phyloP scores from a whole-genome alignment of 2,113 vertebrate genomes.

The Macrotis lagotis region DNA sequence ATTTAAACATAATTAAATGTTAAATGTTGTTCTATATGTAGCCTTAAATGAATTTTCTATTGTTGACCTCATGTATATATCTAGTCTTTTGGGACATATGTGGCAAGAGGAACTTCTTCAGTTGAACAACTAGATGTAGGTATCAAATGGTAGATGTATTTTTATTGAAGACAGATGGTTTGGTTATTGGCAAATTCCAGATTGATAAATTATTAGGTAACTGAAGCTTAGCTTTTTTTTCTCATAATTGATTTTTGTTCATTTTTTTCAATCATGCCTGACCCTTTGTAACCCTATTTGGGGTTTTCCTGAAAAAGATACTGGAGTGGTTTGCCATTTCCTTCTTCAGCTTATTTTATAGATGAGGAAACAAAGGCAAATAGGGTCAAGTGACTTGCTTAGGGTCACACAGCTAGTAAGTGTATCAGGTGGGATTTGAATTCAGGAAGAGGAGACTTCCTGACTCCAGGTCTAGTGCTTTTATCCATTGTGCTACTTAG shows the following conservation, averaged over 20 bases:
- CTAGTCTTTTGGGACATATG: conserved; percentile 18
- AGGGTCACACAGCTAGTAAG: not conserved
- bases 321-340: not conserved
- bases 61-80: conserved; percentile 30
- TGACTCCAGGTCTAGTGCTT: not conserved
- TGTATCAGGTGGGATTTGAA: not conserved
- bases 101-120: not conserved
- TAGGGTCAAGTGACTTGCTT: not conserved
- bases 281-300: not conserved
- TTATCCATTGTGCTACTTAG: not conserved
- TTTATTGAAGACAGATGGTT: not conserved
- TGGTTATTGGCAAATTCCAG: conserved; percentile 22
- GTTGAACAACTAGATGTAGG: not conserved
- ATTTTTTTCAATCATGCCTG: not conserved
- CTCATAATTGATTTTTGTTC: conserved; percentile 19
- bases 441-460: not conserved
- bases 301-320: not conserved
- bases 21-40: not conserved
- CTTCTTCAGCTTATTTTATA: not conserved
- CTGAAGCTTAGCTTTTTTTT: not conserved
- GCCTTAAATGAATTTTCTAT: conserved; percentile 16
- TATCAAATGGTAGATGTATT: not conserved
- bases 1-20: not conserved
- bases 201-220: conserved; percentile 38
- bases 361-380: not conserved